Evolutionary conservation across 2,888 invertebrate genomes (phyloP), one percentile per base, ranked within the genome.

Genomic region (Amphipoea oculea): DNA sequence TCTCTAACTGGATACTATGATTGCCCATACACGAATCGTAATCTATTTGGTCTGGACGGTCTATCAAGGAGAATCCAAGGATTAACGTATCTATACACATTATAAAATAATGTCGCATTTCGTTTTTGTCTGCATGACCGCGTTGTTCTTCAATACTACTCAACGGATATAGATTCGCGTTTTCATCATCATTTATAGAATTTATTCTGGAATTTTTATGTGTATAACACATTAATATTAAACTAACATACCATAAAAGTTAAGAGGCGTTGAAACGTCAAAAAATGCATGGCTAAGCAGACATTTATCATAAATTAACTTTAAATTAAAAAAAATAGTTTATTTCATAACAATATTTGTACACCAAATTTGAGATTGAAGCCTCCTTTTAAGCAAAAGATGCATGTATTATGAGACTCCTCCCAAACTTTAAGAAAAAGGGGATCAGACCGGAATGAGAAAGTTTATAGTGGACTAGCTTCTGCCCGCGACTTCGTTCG

Each of bases 11-110:
- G 42, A 69, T 62, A 60, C 42, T 45, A 29, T 77, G 78, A 69
- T 68, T 84, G 66, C 66, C 48, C 68, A 78, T 79, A 79, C 68
- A 82, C 70, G 78, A 83, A 54, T 70, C 65, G 83, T 81, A 83
- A 81, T 83, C 77, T 83, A 23, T 57, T 48, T 36, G 14, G 40
- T 36, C 45, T 65, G 83, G 77, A 76, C 54, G 23, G 23, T 14
- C 42, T 54, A 57, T 83, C 54, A 48, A 77, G 63, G 54, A 40
- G 36, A 81, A 83, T 68, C 54, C 14, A 14, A 83, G 62, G 68
- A 69, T 63, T 68, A 54, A 60, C 57, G n/a, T 57, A 57, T 12
- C 57, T n/a, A 60, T 57, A 23, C 23, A 23, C 57, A n/a, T 54
- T 51, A 51, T 57, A 9, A 57, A 57, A 23, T 23, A n/a, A 23